Evolutionary conservation across 2,888 invertebrate species (phyloP), one percentile per base, ranked within the genome.

Genomic region (Caenorhabditis plicata): DNA sequence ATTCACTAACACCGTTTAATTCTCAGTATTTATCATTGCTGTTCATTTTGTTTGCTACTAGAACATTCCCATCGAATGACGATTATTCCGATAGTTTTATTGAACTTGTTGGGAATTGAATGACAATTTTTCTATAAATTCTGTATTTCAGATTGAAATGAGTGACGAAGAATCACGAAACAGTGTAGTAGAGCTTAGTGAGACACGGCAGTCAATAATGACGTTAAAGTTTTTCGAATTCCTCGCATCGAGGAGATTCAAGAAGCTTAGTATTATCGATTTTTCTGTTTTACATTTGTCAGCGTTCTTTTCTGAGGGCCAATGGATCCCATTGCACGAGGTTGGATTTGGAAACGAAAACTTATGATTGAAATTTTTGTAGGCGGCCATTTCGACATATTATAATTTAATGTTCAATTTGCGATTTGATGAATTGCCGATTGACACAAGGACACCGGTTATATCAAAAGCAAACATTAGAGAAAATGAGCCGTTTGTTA

Each of bases 401-500:
- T 64, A 69, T 49, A 65, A 66, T 25, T 43, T 66, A 33, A 36
- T 66, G 29, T 69, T 66, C 55, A 66, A 66, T 38, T 40, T 66
- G 13, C 57, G 69, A 13, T 64, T 69, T 46, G 69, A 69, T 35
- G 69, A 69, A 31, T 55, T 69, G 19, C 69, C 66, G 2, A 44
- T 69, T 11, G 50, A 53, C 4, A 57, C 57, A 0, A 64, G 66
- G 31, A 51, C 55, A 13, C 43, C 49, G n/a, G 41, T 51, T 19
- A 49, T 56, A 1, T 40, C 47, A 7, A 17, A 46, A 22, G 33
- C 53, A 13, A 50, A 55, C 25, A 58, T 64, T 15, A 31, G 66
- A n/a, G 68, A 69, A 39, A 51, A 53, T 22, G 64, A 65, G 35
- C 64, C 68, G 25, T 66, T 69, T 31, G 47, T 56, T 20, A 64